Base-by-base conservation (phyloP, 2,888 invertebrate species). In the Pemphredon lugubris region DNA sequence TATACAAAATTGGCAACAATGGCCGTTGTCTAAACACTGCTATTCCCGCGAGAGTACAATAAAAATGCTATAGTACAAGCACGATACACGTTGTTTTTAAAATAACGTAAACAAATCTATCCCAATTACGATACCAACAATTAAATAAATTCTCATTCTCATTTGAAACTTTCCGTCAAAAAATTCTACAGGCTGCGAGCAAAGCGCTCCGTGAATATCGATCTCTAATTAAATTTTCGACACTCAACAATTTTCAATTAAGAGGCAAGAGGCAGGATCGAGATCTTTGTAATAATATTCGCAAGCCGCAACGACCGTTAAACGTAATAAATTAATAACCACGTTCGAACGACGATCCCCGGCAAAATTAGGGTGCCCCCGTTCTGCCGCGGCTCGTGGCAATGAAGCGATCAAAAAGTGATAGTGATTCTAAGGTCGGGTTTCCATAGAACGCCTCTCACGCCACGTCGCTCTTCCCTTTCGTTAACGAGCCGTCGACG, bases 341-440 rank as follows among this genome's bases (percentile, higher is more conserved):
- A 20, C 32, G 23, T 63, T 34, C n/a, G 20, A 1, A 40, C 9
- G 6, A 30, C 30, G 30, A 30, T n/a, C n/a, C n/a, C n/a, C n/a
- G n/a, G n/a, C n/a, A n/a, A 66, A 53, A 54, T 54, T 37, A 26
- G 66, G 48, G 11, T 9, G 37, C 50, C 54, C 23, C 48, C 16
- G 67, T 53, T 45, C 45, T 6, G 48, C 7, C 18, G 11, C 18
- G 26, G 69, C 72, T 63, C 50, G 54, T 73, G 75, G 71, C 78
- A 76, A 83, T 79, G 73, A 71, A 81, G 75, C 54, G 67, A 74
- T 80, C 54, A 55, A 63, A 42, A 34, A 61, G 40, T 47, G 63
- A 59, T 60, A 70, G 59, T 32, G 67, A 67, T 67, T 48, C 51
- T 37, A 51, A 34, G 55, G 40, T 51, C 54, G 61, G 63, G 68